Percentiles rank a stretch among this genome's conserved stretches.
Conservation (phyloP, 2,888 invertebrate species). For the Tinea semifulvella region DNA sequence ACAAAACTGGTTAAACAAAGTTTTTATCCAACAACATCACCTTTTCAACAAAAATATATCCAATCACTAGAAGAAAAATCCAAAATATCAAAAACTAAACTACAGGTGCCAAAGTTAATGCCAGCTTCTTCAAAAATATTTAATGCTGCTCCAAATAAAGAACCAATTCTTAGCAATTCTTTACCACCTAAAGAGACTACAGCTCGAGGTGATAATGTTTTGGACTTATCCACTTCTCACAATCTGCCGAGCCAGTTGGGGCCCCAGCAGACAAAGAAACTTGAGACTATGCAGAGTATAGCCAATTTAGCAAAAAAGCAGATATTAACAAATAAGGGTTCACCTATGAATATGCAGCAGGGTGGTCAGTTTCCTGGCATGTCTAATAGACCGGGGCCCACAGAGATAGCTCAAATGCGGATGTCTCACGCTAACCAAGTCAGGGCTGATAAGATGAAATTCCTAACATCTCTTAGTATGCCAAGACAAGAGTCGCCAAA, state of each 20-base stretch:
- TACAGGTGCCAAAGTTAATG: slow-evolving; percentile 55
- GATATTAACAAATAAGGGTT: slow-evolving; percentile 41
- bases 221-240: slow-evolving; percentile 59
- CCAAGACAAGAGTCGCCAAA: slow-evolving; percentile 37
- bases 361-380: slow-evolving; percentile 38
- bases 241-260: slow-evolving; percentile 47
- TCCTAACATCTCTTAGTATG: slow-evolving; percentile 2
- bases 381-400: slow-evolving; percentile 34
- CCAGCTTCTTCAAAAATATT: slow-evolving; percentile 51
- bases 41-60: slow-evolving; percentile 63
- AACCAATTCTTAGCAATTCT: slow-evolving; percentile 28
- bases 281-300: slow-evolving; percentile 63
- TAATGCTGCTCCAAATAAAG: slow-evolving; percentile 38
- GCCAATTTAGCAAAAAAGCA: slow-evolving; percentile 61
- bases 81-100: slow-evolving; percentile 51
- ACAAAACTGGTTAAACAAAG: slow-evolving; percentile 53
- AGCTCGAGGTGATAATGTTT: slow-evolving; percentile 34
- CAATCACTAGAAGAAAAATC: slow-evolving; percentile 55
- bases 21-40: slow-evolving; percentile 30
- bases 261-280: slow-evolving; percentile 52
- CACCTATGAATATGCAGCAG: slow-evolving; percentile 34
- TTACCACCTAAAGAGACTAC: slow-evolving; percentile 28
- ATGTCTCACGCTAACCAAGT: slow-evolving; percentile 39
- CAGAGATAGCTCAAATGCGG: slow-evolving; percentile 37
- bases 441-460: slow-evolving; percentile 42